Conservation (phyloP, 2,113 vertebrate species). For the Lepidothrix coronata region DNA sequence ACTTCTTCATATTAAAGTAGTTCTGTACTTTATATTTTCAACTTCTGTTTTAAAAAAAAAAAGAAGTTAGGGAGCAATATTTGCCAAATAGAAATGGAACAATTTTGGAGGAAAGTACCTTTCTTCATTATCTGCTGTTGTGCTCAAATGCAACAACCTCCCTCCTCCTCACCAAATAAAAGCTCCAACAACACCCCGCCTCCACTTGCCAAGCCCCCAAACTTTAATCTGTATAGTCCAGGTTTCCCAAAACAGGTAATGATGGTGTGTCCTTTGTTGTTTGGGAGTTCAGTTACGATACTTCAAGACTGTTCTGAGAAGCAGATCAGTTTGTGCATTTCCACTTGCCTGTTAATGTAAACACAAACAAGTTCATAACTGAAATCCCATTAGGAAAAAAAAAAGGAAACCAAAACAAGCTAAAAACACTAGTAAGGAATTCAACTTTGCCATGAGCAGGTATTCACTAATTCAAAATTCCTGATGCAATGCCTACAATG, state of each 20-base stretch:
- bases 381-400: not conserved
- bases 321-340: not conserved
- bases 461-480: not conserved
- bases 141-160: not conserved
- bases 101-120: not conserved
- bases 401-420: not conserved
- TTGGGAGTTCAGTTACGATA: not conserved
- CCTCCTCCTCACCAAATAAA: rapidly evolving
- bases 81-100: not conserved
- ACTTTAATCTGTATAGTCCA: not conserved
- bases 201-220: not conserved
- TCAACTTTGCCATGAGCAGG: not conserved
- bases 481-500: not conserved
- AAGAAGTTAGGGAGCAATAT: not conserved
- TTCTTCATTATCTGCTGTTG: not conserved
- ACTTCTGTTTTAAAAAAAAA: not conserved
- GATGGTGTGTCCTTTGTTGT: not conserved
- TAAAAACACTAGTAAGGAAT: not conserved
- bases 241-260: not conserved
- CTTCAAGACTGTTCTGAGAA: not conserved
- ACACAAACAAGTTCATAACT: not conserved
- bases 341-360: not conserved
- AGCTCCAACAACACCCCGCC: rapidly evolving
- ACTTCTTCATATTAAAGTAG: not conserved
- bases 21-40: not conserved